Evolutionary conservation across 2,113 vertebrate genomes (phyloP), one percentile per base, ranked within the genome.

Genomic region (Bubo scandiacus): DNA sequence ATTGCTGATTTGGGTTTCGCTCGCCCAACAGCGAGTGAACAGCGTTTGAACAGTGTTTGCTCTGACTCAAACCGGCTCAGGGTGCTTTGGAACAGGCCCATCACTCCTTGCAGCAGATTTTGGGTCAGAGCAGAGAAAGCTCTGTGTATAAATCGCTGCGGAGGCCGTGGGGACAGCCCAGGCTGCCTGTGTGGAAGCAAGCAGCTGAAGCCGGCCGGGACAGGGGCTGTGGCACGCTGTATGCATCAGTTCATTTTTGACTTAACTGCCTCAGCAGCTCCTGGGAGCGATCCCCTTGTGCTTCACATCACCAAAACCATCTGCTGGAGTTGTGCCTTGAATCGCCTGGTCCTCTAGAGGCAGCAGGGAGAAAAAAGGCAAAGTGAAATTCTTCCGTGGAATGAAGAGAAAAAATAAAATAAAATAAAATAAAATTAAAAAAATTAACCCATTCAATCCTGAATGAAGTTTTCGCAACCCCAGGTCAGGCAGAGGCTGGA

Each of bases 281-380:
- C 61, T 47, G 65, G 91, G 96, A 94, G 71, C 1, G 3, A 92
- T 68, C 78, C 95, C 86, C 75, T 42, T 47, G 93, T 23, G 92
- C 82, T 84, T 93, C 32, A 29, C 82, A 65, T 81, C 73, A 21
- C 94, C 70, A 91, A 94, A 97, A 82, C 96, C 97, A 95, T 94
- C 98, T 98, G 97, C 96, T 90, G 19, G 92, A 81, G 88, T 6
- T 88, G 94, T 82, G 94, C 75, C 83, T 94, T 43, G 58, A 75
- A 95, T 87, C 71, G 21, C 95, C 81, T 67, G 65, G 66, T 92
- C 97, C 97, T 98, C 96, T 95, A 86, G 96, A 97, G 97, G 97
- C 90, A 67, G 97, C 96, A 94, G 96, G 97, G 95, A 94, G 86
- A 8, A 36, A 81, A 59, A 84, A 65, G 9, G n/a, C 40, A 27